Conservation (phyloP, 1,140 invertebrate species). For the Tenebrio molitor region DNA sequence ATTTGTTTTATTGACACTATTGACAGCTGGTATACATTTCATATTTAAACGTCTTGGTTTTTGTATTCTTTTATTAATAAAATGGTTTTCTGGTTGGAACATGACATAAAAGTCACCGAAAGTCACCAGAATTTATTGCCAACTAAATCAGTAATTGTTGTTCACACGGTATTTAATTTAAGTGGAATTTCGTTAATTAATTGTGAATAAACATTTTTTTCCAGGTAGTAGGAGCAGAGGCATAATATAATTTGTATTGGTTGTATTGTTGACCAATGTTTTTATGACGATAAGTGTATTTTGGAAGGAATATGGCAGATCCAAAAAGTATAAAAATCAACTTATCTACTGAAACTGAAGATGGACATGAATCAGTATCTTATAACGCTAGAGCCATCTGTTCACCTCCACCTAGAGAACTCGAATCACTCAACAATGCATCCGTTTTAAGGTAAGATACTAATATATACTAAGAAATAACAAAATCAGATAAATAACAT, state of each 20-base stretch:
- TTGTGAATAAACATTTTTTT: no score
- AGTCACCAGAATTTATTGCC: no score
- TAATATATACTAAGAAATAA: background rate
- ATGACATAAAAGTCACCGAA: no score
- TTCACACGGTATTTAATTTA: no score
- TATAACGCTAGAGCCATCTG: constrained; percentile 46
- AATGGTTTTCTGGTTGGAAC: no score
- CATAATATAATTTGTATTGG: background rate
- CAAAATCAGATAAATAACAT: background rate
- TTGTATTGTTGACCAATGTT: background rate
- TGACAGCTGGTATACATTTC: no score
- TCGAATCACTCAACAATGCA: constrained; percentile 58
- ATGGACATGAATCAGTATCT: constrained; percentile 48
- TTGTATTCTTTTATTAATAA: no score
- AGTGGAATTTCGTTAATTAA: no score
- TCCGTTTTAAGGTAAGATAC: constrained; percentile 51
- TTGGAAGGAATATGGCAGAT: constrained; percentile 17
- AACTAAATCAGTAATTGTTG: no score
- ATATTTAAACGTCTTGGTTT: no score
- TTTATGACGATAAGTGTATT: background rate
- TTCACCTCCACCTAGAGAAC: constrained; percentile 50
- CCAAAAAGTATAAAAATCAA: constrained; percentile 49
- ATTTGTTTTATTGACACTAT: no score
- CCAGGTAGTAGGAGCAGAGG: background rate
- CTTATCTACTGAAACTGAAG: constrained; percentile 29